Evolutionary conservation across 2,797 vertebrate genomes (phyloP).

Genomic region (Parauchenoglanis punctatus): DNA sequence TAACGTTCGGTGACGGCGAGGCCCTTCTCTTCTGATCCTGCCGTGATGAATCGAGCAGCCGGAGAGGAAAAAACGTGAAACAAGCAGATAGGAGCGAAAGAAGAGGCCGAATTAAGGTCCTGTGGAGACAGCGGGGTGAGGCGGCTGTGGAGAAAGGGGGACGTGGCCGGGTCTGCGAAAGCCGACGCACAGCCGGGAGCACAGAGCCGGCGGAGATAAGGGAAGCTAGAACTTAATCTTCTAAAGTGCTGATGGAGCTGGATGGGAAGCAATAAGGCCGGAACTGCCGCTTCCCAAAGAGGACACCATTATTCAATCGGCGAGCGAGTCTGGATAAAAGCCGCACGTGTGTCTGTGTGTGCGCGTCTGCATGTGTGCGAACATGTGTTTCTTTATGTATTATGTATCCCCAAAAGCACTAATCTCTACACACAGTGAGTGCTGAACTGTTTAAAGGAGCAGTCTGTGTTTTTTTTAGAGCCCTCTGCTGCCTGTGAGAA

Average conservation of each 20-base stretch:
- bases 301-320: slow-evolving; percentile 61
- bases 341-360: background rate
- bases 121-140: slow-evolving; percentile 36
- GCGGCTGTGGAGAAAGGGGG: slow-evolving; percentile 35
- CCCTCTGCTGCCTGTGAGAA: slow-evolving; percentile 20
- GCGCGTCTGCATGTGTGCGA: background rate
- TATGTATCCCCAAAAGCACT: slow-evolving; percentile 38
- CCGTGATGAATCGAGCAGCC: slow-evolving; percentile 54
- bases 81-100: slow-evolving; percentile 59
- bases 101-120: slow-evolving; percentile 52
- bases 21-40: slow-evolving; percentile 51
- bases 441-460: slow-evolving; percentile 3
- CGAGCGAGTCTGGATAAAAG: slow-evolving; percentile 31
- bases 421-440: slow-evolving; percentile 29
- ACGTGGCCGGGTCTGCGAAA: slow-evolving; percentile 35
- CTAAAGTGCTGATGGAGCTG: slow-evolving; percentile 63
- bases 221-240: slow-evolving; percentile 63
- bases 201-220: slow-evolving; percentile 54
- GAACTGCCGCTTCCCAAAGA: slow-evolving; percentile 53
- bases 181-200: slow-evolving; percentile 37
- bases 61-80: slow-evolving; percentile 55
- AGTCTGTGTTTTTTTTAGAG: slow-evolving; percentile 18
- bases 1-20: slow-evolving; percentile 57
- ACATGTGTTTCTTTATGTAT: slow-evolving; percentile 49
- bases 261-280: slow-evolving; percentile 51